Percentiles rank a stretch among this genome's conserved stretches.
Evolutionary conservation across 2,797 vertebrate species (phyloP).

Genomic region (Champsocephalus gunnari): DNA sequence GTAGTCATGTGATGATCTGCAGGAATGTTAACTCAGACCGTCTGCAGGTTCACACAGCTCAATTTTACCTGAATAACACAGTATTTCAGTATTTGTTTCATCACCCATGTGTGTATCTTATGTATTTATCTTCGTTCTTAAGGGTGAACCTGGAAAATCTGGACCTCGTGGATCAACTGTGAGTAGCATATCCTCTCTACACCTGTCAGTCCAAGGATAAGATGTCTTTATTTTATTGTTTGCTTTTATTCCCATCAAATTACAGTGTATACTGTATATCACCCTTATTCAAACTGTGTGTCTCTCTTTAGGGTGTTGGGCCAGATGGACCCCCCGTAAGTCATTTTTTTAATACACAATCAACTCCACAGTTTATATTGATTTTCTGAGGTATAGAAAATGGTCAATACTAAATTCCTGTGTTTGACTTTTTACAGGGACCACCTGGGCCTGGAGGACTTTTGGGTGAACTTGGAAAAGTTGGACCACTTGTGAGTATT

Average conservation of each 20-base stretch:
- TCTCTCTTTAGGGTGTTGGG: constrained; percentile 89
- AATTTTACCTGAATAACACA: constrained; percentile 30
- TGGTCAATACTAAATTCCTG: constrained; percentile 11
- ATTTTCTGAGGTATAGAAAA: neutral
- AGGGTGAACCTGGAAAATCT: constrained; percentile 94
- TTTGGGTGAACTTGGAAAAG: constrained; percentile 91
- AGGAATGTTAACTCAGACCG: constrained; percentile 73
- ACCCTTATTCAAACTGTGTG: constrained; percentile 39
- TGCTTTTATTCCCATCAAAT: neutral
- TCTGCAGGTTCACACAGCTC: constrained; percentile 38
- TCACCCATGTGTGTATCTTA: constrained; percentile 8
- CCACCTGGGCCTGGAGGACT: constrained; percentile 92
- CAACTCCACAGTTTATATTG: neutral
- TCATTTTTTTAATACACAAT: constrained; percentile 49
- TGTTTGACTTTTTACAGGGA: constrained; percentile 84
- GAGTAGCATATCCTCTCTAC: constrained; percentile 75
- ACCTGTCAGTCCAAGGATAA: neutral
- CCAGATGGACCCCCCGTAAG: constrained; percentile 92
- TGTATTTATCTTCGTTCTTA: constrained; percentile 41
- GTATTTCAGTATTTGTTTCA: constrained; percentile 9
- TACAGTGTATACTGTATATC: neutral
- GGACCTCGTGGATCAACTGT: constrained; percentile 93
- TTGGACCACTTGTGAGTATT: constrained; percentile 91
- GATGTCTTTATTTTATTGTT: constrained; percentile 8
- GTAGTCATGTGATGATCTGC: constrained; percentile 76